These are phyloP conservation scores for Toxotes jaculatrix DNA, from an alignment of 2,113 vertebrate species.

Conservation along the genomic window DNA sequence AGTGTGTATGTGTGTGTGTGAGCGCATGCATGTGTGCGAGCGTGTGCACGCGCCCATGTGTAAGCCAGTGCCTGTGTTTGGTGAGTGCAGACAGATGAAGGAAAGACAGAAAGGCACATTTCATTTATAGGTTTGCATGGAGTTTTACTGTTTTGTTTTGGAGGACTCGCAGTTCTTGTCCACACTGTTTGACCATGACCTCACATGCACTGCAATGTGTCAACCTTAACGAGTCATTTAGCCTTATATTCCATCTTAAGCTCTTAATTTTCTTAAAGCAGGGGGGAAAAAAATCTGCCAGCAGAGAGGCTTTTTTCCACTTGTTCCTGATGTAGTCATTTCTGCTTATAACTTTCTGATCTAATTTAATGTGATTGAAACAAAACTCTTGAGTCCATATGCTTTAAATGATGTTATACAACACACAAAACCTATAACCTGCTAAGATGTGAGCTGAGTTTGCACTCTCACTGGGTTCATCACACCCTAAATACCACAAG, in stretches of 20 bases:
- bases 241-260: constrained; percentile 26
- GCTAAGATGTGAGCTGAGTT: background rate
- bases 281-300: background rate
- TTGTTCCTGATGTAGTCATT: constrained; percentile 12
- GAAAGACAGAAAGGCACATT: constrained; percentile 53
- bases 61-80: constrained; percentile 37
- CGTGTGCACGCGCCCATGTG: constrained; percentile 21
- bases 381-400: background rate
- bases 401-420: background rate
- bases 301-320: constrained; percentile 7
- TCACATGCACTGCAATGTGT: constrained; percentile 54
- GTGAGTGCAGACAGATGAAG: constrained; percentile 52
- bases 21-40: background rate
- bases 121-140: constrained; percentile 64
- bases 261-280: constrained; percentile 26
- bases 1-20: background rate
- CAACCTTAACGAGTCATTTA: constrained; percentile 34
- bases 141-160: constrained; percentile 79
- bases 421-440: background rate
- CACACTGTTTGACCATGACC: constrained; percentile 60
- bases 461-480: background rate
- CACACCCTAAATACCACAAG: constrained; percentile 1
- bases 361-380: background rate
- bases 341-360: constrained; percentile 6
- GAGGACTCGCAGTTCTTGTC: constrained; percentile 55